Evolutionary conservation across 2,113 vertebrate genomes (phyloP).

Genomic region (Notechis scutatus): DNA sequence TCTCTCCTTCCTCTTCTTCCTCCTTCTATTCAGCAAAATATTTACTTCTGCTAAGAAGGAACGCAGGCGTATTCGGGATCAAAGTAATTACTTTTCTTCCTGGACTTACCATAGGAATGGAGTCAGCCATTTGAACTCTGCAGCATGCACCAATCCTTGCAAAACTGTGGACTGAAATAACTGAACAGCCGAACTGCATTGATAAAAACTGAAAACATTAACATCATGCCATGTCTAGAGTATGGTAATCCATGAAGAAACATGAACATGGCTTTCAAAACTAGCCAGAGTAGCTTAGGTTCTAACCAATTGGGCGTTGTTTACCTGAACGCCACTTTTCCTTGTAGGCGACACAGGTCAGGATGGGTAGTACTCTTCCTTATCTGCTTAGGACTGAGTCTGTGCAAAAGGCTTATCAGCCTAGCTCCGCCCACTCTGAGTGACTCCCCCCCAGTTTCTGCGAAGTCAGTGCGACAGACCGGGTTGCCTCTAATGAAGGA

Average conservation of each 20-base stretch:
- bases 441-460: too few relatives aligned
- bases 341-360: too few relatives aligned
- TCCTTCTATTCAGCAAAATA: neutral
- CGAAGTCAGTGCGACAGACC: too few relatives aligned
- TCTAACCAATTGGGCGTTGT: neutral
- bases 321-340: too few relatives aligned
- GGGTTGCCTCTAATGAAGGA: too few relatives aligned
- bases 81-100: neutral
- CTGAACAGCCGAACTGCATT: neutral
- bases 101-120: neutral
- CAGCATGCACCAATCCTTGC: neutral
- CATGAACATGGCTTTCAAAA: neutral
- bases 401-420: too few relatives aligned
- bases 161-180: neutral
- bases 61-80: neutral
- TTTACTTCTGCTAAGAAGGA: neutral
- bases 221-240: neutral
- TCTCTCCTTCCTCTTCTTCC: neutral
- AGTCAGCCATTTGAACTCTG: neutral
- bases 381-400: too few relatives aligned
- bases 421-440: too few relatives aligned
- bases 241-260: neutral
- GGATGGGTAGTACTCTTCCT: too few relatives aligned
- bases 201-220: neutral
- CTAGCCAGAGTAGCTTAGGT: neutral